A percentile compares a stretch with the other conserved stretches of the same genome.
Conservation (phyloP, 2,888 invertebrate species). For the Lobophora halterata region DNA sequence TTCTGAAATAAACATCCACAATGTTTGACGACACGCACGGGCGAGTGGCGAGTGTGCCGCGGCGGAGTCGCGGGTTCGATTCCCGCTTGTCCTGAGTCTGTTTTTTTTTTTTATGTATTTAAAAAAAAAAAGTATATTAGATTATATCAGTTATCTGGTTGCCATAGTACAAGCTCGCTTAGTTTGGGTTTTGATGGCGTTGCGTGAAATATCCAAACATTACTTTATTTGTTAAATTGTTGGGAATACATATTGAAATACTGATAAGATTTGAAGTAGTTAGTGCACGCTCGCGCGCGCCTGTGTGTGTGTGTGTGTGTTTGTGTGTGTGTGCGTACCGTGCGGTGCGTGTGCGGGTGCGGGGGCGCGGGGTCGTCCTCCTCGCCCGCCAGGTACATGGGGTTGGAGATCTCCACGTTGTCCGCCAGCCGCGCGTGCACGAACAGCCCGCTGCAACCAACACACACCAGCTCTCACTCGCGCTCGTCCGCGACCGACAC, state of each 20-base stretch:
- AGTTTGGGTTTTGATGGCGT: too few relatives aligned
- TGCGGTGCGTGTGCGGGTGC: conserved; percentile 24
- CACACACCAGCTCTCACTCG: background rate
- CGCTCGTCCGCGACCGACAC: too few relatives aligned
- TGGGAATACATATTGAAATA: too few relatives aligned
- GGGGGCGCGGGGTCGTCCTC: conserved; percentile 69
- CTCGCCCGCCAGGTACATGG: conserved; percentile 89
- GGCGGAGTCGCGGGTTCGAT: too few relatives aligned
- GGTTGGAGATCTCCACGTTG: conserved; percentile 92
- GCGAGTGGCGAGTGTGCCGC: background rate
- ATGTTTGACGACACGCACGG: too few relatives aligned
- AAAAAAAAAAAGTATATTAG: too few relatives aligned
- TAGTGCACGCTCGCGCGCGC: conserved; percentile 6
- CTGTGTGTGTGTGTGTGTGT: conserved; percentile 24
- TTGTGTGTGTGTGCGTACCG: conserved; percentile 12
- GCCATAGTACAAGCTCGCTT: too few relatives aligned
- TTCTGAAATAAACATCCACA: conserved; percentile 45
- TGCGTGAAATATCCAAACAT: too few relatives aligned
- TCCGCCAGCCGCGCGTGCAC: conserved; percentile 90
- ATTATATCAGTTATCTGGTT: too few relatives aligned
- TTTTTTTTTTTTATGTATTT: too few relatives aligned
- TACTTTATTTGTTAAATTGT: background rate
- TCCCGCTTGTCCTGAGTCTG: too few relatives aligned
- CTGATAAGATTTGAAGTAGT: too few relatives aligned
- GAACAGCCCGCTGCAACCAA: conserved; percentile 81